These are phyloP conservation scores for Nasonia longicornis DNA, from an alignment of 1,140 invertebrate genomes.

Conservation along the genomic window DNA sequence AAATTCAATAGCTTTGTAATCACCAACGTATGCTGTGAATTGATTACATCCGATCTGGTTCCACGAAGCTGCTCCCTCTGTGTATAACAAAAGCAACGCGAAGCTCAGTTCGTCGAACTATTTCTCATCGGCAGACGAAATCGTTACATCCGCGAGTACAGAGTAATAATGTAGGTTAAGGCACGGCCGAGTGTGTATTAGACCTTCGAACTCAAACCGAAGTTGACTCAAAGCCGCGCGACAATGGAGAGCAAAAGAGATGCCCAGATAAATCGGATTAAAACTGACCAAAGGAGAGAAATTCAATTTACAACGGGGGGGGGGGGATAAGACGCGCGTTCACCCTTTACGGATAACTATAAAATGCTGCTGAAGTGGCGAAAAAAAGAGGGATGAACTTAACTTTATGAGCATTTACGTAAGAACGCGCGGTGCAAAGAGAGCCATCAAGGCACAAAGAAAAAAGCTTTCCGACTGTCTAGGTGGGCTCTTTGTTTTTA, in stretches of 20 bases:
- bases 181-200: not conserved
- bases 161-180: conserved; percentile 6
- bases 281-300: conserved; percentile 23
- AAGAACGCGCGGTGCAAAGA: not conserved
- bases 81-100: too few relatives aligned
- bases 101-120: not conserved
- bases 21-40: too few relatives aligned
- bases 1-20: too few relatives aligned
- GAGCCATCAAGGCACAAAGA: conserved; percentile 13
- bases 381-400: not conserved
- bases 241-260: not conserved
- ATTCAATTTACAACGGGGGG: conserved; percentile 17
- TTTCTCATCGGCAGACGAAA: not conserved
- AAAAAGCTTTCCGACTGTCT: conserved; percentile 3
- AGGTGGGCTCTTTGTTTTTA: conserved; percentile 9
- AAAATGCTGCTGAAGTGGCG: not conserved
- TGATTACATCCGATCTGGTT: too few relatives aligned
- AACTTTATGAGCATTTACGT: conserved; percentile 7
- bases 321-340: conserved; percentile 2
- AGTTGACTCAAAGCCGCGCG: not conserved
- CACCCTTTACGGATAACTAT: not conserved
- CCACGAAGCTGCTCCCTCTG: not conserved
- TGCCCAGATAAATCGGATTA: conserved; percentile 21
- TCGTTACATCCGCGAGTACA: not conserved
- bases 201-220: not conserved